Percentiles rank a stretch among this genome's conserved stretches.
phyloP scores from a whole-genome alignment of 2,797 vertebrate species.

The Peromyscus aztecus region DNA sequence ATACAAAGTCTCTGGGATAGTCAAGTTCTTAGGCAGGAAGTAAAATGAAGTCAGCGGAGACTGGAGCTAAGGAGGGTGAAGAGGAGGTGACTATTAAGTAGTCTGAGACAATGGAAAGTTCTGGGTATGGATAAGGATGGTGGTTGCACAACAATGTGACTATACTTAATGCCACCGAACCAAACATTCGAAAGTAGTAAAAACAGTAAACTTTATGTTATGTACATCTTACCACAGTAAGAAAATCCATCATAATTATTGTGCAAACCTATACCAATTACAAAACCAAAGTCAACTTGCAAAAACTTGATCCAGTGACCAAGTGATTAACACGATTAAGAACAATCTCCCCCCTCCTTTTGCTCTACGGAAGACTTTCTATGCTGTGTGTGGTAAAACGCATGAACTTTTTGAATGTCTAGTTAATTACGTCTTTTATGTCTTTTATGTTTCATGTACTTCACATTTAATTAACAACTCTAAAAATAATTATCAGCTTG shows the following conservation, averaged over 20 bases:
- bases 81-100: background rate
- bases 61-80: background rate
- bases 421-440: conserved; percentile 26
- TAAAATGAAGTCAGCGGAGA: background rate
- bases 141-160: background rate
- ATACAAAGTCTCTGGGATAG: background rate
- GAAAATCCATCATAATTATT: conserved; percentile 18
- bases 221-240: background rate
- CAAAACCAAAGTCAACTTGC: conserved; percentile 8
- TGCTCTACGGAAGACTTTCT: background rate
- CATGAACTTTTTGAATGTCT: conserved; percentile 24
- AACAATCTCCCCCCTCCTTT: background rate
- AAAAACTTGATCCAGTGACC: background rate
- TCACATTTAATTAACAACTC: conserved; percentile 63
- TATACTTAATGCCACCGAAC: background rate
- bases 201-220: background rate
- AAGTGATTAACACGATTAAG: background rate
- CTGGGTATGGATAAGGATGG: background rate
- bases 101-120: background rate
- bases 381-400: conserved; percentile 34
- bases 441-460: conserved; percentile 39
- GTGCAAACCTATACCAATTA: background rate
- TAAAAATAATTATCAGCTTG: conserved; percentile 55
- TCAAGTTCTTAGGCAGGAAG: background rate
- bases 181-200: background rate